Evolutionary conservation across 2,888 invertebrate genomes (phyloP).

Genomic region (Campoletis raptor): DNA sequence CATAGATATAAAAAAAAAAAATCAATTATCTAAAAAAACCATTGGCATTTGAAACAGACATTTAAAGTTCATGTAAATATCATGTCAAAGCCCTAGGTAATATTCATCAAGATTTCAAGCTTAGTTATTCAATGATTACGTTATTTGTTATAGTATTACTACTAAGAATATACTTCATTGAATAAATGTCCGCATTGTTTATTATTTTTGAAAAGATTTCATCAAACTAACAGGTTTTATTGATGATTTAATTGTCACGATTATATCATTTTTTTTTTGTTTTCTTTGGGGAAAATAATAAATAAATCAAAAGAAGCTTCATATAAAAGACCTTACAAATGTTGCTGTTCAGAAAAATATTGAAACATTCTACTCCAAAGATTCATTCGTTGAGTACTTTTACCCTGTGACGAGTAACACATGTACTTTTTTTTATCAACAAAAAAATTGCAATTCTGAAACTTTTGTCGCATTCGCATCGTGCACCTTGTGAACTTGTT

Average conservation of each 20-base stretch:
- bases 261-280: neutral
- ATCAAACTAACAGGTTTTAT: neutral
- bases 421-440: neutral
- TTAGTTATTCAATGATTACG: neutral
- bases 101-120: neutral
- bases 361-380: neutral
- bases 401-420: neutral
- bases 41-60: neutral
- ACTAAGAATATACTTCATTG: neutral
- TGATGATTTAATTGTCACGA: neutral
- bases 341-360: neutral
- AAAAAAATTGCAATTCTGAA: slow-evolving; percentile 31
- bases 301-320: neutral
- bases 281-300: neutral
- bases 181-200: neutral
- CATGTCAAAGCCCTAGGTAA: neutral
- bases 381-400: neutral
- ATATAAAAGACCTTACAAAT: neutral
- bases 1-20: neutral
- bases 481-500: slow-evolving; percentile 79
- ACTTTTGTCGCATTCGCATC: slow-evolving; percentile 73
- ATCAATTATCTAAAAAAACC: neutral
- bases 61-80: neutral
- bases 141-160: neutral
- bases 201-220: neutral